Base-by-base conservation (phyloP, 2,888 invertebrate species). In the Rosalia funebris region DNA sequence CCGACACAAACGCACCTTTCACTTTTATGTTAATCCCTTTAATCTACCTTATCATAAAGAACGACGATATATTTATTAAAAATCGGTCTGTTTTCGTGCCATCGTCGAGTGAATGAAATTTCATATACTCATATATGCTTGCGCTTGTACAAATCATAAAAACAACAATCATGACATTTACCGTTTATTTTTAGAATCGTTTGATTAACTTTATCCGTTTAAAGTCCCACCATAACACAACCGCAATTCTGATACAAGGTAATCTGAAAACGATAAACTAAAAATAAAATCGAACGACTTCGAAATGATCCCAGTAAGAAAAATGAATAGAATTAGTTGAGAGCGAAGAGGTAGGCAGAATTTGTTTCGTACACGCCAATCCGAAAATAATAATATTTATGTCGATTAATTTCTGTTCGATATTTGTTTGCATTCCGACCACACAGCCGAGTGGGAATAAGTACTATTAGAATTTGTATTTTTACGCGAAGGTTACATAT, bases 101-200 rank as follows among this genome's bases (percentile, higher is more conserved):
- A n/a, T n/a, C n/a, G n/a, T n/a, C n/a, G n/a, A n/a, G n/a, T n/a
- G n/a, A n/a, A n/a, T n/a, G n/a, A n/a, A n/a, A n/a, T n/a, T n/a
- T n/a, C n/a, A n/a, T n/a, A n/a, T n/a, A n/a, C n/a, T n/a, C n/a
- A n/a, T n/a, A n/a, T n/a, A n/a, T n/a, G n/a, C n/a, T n/a, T n/a
- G n/a, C n/a, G n/a, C n/a, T n/a, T n/a, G n/a, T n/a, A n/a, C n/a
- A n/a, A n/a, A n/a, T 17, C 37, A 50, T 16, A n/a, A 41, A 50
- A 62, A 54, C 19, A 58, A 55, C 48, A 61, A 62, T 64, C 62
- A 55, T 65, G 62, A 65, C 65, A 62, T 65, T 65, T 62, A 57
- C 17, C 15, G 41, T 59, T 46, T 65, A 65, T 65, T 65, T 62
- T 62, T 65, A 65, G 59, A 37, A 17, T 15, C 45, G 42, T 61